These are phyloP conservation scores for Myotis brandtii DNA, from an alignment of 2,113 vertebrate genomes.

Conservation along the genomic window DNA sequence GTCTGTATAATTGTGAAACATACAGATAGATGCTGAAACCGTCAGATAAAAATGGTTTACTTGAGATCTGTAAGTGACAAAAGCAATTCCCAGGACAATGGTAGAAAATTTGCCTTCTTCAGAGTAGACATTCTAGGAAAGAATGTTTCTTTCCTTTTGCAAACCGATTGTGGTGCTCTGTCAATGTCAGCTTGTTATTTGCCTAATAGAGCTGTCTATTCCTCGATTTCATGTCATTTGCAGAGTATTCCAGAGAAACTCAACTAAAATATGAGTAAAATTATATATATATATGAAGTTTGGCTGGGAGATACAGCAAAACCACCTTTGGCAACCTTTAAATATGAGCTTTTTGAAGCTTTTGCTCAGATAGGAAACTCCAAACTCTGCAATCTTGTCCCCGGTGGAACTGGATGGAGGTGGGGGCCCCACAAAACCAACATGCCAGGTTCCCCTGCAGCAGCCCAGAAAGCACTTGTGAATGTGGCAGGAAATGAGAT, in stretches of 20 bases:
- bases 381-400: conserved; percentile 51
- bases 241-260: conserved; percentile 37
- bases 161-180: not conserved
- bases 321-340: conserved; percentile 71
- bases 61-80: no score
- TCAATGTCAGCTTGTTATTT: not conserved
- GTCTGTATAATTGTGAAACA: not conserved
- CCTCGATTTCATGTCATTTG: not conserved
- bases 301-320: conserved; percentile 40
- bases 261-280: not conserved
- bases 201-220: not conserved
- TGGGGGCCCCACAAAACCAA: conserved; percentile 66
- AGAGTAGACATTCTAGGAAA: not conserved
- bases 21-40: not conserved
- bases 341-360: conserved; percentile 74
- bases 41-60: not conserved
- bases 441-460: conserved; percentile 83
- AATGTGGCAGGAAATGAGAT: conserved; percentile 92
- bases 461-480: conserved; percentile 87
- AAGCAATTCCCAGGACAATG: not conserved
- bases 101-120: not conserved
- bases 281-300: not conserved
- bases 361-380: conserved; percentile 73
- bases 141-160: not conserved
- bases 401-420: conserved; percentile 64